Conservation (phyloP, 2,113 vertebrate species). For the Uria aalge region DNA sequence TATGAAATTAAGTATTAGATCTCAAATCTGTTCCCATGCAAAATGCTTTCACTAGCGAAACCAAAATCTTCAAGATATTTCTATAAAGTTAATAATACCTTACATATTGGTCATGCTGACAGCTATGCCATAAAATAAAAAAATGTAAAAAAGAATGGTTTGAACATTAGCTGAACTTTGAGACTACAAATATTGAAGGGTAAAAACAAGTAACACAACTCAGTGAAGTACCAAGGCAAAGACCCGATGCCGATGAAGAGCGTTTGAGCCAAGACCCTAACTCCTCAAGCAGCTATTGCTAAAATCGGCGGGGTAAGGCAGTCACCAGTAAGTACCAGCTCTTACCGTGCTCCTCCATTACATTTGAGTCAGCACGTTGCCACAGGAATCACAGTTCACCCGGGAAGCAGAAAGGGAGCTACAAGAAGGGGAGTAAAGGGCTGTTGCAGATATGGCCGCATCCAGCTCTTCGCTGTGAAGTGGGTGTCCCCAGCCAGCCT, state of each 20-base stretch:
- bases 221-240: background rate
- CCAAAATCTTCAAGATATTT: background rate
- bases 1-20: background rate
- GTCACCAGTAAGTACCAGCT: background rate
- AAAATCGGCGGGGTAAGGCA: background rate
- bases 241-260: fast-evolving
- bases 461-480: background rate
- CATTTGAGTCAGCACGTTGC: fast-evolving
- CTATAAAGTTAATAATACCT: background rate
- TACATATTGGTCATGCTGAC: background rate
- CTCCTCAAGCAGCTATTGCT: fast-evolving
- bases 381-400: background rate
- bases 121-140: background rate
- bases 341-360: no score
- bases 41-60: background rate
- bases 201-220: background rate
- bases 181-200: background rate
- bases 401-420: background rate
- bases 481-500: background rate
- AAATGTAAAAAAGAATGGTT: background rate
- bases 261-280: background rate
- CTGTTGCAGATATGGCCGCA: background rate
- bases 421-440: background rate
- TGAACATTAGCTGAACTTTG: background rate
- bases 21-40: background rate